Percentiles rank a stretch among this genome's conserved stretches.
Evolutionary conservation across 30 jellyfish, hydroid and myxozoan genomes (phyloP).

Genomic region (Hydra vulgaris): DNA sequence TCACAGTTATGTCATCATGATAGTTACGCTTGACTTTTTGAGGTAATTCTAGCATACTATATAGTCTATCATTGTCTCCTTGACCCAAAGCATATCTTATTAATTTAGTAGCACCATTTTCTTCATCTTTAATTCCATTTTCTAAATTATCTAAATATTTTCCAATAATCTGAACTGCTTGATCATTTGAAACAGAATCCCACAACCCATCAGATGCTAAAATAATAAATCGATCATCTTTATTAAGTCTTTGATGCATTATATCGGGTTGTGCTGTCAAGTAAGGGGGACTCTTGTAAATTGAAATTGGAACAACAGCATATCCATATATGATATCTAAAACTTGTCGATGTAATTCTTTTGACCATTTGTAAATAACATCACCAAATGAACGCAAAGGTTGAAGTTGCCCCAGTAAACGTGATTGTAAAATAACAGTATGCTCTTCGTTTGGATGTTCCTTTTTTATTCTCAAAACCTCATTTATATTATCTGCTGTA

Average conservation of each 20-base stretch:
- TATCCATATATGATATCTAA: slow-evolving; percentile 67
- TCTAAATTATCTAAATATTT: slow-evolving; percentile 29
- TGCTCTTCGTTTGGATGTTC: slow-evolving; percentile 73
- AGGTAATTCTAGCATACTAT: slow-evolving; percentile 56
- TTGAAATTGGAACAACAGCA: slow-evolving; percentile 63
- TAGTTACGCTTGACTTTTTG: slow-evolving; percentile 44
- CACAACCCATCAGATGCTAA: slow-evolving; percentile 91
- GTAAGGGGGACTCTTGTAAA: slow-evolving; percentile 77
- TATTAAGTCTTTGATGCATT: slow-evolving; percentile 33
- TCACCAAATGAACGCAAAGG: slow-evolving; percentile 97
- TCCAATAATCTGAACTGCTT: slow-evolving; percentile 72
- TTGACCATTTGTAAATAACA: slow-evolving; percentile 80
- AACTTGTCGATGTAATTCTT: slow-evolving; percentile 60
- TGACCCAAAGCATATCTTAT: slow-evolving; percentile 65
- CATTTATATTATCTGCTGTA: slow-evolving; percentile 53
- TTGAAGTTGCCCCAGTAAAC: slow-evolving; percentile 85
- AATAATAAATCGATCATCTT: slow-evolving; percentile 59
- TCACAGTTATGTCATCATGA: slow-evolving; percentile 91
- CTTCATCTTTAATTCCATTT: slow-evolving; percentile 20
- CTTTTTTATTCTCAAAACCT: slow-evolving; percentile 45
- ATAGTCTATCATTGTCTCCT: slow-evolving; percentile 36
- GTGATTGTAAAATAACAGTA: slow-evolving; percentile 45
- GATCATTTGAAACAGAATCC: slow-evolving; percentile 76
- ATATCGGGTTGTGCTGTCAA: slow-evolving; percentile 86
- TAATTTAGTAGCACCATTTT: slow-evolving; percentile 74